phyloP scores from a whole-genome alignment of 1,140 invertebrate species.

The Thaumetopoea pityocampa region DNA sequence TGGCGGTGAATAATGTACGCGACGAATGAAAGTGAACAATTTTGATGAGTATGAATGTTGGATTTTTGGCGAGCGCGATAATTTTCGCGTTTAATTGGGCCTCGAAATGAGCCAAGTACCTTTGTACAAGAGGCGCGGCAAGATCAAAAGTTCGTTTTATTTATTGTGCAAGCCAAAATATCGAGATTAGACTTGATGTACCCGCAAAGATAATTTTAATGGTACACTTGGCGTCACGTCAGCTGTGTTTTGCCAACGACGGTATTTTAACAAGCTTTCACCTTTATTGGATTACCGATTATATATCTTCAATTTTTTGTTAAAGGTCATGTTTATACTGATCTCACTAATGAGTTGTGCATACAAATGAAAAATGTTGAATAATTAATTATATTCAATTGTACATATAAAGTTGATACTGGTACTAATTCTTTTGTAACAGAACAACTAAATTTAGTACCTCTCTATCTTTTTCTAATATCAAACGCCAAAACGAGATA shows the following conservation, averaged over 20 bases:
- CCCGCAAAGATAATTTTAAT: slow-evolving; percentile 59
- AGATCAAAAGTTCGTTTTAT: slow-evolving; percentile 49
- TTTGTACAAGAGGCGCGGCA: slow-evolving; percentile 54
- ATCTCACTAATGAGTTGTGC: slow-evolving; percentile 2
- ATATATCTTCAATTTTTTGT: neutral
- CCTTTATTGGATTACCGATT: slow-evolving; percentile 8
- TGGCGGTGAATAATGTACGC: slow-evolving; percentile 31
- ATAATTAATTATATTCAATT: no score
- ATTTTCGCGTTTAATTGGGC: slow-evolving; percentile 65
- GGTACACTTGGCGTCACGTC: slow-evolving; percentile 36
- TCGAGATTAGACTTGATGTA: slow-evolving; percentile 61
- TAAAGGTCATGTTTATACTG: slow-evolving; percentile 9
- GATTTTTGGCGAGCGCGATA: slow-evolving; percentile 42
- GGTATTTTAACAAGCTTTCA: slow-evolving; percentile 18
- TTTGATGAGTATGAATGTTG: slow-evolving; percentile 53
- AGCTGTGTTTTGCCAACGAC: slow-evolving; percentile 18
- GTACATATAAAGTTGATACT: no score
- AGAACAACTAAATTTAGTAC: no score
- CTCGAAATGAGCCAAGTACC: slow-evolving; percentile 45
- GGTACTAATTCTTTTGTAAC: no score
- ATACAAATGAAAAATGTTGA: no score
- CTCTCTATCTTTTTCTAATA: no score
- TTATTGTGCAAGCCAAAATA: slow-evolving; percentile 38
- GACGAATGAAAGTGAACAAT: slow-evolving; percentile 54
- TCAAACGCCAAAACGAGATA: no score